Evolutionary conservation across 2,113 vertebrate genomes (phyloP), one percentile per base, ranked within the genome.

Genomic region (Nothobranchius kuhntae): DNA sequence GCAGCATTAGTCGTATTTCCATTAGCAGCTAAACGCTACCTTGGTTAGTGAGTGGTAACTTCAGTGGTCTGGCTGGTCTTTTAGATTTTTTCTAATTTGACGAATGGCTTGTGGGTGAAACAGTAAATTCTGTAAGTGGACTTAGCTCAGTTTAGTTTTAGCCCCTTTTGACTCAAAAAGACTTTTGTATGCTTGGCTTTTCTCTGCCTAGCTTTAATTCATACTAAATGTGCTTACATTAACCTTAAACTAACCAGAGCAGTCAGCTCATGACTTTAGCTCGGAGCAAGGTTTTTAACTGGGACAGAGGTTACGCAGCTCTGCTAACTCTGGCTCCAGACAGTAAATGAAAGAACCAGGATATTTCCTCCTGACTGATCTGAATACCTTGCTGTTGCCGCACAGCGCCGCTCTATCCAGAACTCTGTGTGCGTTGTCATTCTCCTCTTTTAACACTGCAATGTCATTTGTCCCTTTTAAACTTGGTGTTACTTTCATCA

Each of bases 401-500:
- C 55, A 57, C 30, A 57, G 9, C 38, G 36, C 55, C 17, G 10
- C 55, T 21, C 11, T 42, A 13, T 55, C 53, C 7, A 7, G 9
- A 30, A 45, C 44, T 45, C 44, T 24, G 9, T n/a, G 11, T 24
- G 17, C 17, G 2, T n/a, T 13, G n/a, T 58, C 38, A 13, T 13
- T 58, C 55, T 58, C 55, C n/a, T 9, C 4, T 17, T 57, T 42
- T 17, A 10, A 57, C 36, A 17, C 55, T 2, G 9, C 26, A 14
- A 14, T 11, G 7, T 40, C 15, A 44, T 58, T 30, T 14, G 47
- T 21, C 65, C 46, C 50, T n/a, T 53, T 61, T 50, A 61, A 45
- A 45, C 26, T 38, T 12, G 61, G 36, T 40, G 40, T 9, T 68
- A 45, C 45, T 72, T 65, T 64, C 53, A 59, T 72, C 53, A 47